phyloP scores from a whole-genome alignment of 2,888 invertebrate species.

The Monoplex corrugatus region DNA sequence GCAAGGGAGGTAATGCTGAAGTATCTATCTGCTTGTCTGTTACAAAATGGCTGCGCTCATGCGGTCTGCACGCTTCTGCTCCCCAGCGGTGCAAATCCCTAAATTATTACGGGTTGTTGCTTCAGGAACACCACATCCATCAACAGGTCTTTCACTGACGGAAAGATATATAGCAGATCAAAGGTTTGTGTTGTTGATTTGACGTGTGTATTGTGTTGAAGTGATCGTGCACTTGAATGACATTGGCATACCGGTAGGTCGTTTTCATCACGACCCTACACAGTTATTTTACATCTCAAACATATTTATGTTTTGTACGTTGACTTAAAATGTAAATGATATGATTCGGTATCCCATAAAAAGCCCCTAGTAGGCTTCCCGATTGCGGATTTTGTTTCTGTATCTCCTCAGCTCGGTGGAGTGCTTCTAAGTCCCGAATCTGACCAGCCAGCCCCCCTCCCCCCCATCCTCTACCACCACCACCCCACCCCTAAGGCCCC shows the following conservation, averaged over 20 bases:
- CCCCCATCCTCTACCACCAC: too few relatives aligned
- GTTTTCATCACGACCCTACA: background rate
- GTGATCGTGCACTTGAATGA: conserved; percentile 35
- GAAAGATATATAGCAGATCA: background rate
- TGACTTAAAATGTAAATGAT: background rate
- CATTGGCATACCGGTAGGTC: conserved; percentile 36
- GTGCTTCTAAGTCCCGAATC: too few relatives aligned
- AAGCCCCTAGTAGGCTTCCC: too few relatives aligned
- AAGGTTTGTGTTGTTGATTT: conserved; percentile 38
- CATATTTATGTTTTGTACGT: background rate
- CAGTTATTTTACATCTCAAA: background rate
- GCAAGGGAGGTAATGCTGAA: conserved; percentile 32
- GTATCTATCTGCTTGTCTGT: background rate
- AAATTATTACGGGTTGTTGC: conserved; percentile 32
- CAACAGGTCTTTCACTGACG: background rate
- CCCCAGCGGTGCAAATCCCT: conserved; percentile 14
- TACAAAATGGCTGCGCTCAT: conserved; percentile 52
- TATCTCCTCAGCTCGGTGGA: background rate
- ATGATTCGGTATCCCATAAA: too few relatives aligned
- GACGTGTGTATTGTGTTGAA: background rate
- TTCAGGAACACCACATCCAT: conserved; percentile 12
- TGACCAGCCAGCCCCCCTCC: too few relatives aligned
- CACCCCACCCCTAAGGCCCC: too few relatives aligned
- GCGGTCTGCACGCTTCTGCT: conserved; percentile 46
- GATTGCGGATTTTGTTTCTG: background rate